Conservation (phyloP, 2,797 vertebrate species). For the Sebastiscus albofasciatus region DNA sequence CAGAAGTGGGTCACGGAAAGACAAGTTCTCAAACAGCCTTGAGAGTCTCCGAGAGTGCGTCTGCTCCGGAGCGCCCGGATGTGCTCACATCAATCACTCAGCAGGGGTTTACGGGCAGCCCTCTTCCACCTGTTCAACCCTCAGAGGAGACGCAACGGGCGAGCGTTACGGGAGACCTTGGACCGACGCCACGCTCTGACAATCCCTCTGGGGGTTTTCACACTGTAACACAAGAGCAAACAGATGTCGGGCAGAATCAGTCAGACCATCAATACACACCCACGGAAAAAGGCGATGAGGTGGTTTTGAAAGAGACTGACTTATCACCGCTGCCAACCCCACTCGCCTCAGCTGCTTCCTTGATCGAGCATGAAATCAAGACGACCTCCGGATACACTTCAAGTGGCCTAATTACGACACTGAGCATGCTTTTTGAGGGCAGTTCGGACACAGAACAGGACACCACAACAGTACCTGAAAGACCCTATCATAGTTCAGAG, state of each 20-base stretch:
- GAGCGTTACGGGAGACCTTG: conserved; percentile 17
- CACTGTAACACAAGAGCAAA: conserved; percentile 15
- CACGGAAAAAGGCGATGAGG: neutral
- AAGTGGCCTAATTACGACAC: neutral
- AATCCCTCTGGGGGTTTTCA: conserved; percentile 13
- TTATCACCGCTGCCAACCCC: conserved; percentile 28
- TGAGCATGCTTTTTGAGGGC: conserved; percentile 2
- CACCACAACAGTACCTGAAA: conserved; percentile 44
- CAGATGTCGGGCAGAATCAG: conserved; percentile 39
- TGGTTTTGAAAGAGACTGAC: conserved; percentile 29
- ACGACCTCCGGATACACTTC: conserved; percentile 29
- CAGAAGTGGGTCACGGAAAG: conserved; percentile 33
- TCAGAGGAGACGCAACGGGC: conserved; percentile 32
- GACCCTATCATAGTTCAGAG: conserved; percentile 46
- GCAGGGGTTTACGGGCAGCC: conserved; percentile 39
- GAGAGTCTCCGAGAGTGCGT: conserved; percentile 18
- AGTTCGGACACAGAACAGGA: conserved; percentile 24
- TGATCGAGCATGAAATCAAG: conserved; percentile 11
- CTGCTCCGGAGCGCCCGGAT: neutral
- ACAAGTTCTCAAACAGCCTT: conserved; percentile 22
- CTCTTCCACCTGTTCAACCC: conserved; percentile 42
- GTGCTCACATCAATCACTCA: conserved; percentile 28
- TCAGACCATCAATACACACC: conserved; percentile 23
- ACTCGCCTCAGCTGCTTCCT: conserved; percentile 33
- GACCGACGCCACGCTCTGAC: conserved; percentile 27